Evolutionary conservation across 2,888 invertebrate genomes (phyloP), one percentile per base, ranked within the genome.

Genomic region (Drosophila aldrichi): DNA sequence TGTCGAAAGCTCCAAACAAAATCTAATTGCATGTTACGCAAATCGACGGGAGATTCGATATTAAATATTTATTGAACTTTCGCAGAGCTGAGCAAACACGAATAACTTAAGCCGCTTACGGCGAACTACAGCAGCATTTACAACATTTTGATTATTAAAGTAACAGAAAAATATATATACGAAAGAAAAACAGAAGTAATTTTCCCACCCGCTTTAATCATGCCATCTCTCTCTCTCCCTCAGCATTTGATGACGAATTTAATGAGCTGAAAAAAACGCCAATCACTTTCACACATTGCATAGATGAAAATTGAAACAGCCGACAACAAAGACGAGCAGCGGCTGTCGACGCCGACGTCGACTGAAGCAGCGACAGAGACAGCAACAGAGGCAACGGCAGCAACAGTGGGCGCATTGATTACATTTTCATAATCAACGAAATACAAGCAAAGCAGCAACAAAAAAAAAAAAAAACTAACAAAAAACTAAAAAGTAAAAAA

Each of bases 241-340:
- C 63, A 74, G 67, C 74, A 62, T 74, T 82, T 72, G 65, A 77
- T 88, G 88, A 88, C 75, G 86, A 76, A 85, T 84, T 88, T 77
- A 84, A 84, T 88, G 82, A 88, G 75, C 86, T 84, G 86, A 81
- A 85, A 79, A 78, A 71, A 75, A 69, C 70, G 75, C 70, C 73
- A 87, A 82, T 87, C 82, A 87, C 88, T 82, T 87, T 82, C 85
- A 84, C 82, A 87, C 81, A 77, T 81, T 81, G 73, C 82, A 81
- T 82, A 78, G 84, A 89, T 83, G 82, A 88, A 74, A 82, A 86
- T 80, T 83, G 69, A 85, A 88, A 73, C 46, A 71, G 74, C 64
- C 77, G 80, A 76, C 72, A 78, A 77, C 70, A 81, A 77, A 77
- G 78, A 40, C 65, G 65, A 73, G 71, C 77, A 86, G 71, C 66